Base-by-base conservation (phyloP, 1,140 invertebrate genomes). In the Drosophila jambulina region DNA sequence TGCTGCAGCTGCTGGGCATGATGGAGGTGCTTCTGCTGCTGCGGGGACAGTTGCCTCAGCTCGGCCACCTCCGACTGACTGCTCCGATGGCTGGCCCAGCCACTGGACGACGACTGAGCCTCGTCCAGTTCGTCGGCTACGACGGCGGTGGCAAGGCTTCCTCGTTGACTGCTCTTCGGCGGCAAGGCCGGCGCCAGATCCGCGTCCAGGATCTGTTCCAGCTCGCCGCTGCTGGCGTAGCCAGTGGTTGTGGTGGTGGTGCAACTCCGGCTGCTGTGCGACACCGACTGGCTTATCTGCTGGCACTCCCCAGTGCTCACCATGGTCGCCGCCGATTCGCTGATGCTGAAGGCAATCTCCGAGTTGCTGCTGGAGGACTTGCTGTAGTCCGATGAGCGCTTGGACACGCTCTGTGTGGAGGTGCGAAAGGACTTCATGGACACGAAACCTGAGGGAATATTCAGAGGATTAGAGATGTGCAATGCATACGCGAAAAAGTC, bases 361-460 rank as follows among this genome's bases (percentile, higher is more conserved):
- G 88, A 91, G 45, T 91, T 92, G 76, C 82, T 91, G 74, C 91
- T 92, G 13, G 91, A 90, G 2, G 85, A 92, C 13, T 92, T 92
- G 94, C 86, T 95, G 94, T 95, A 68, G 93, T 95, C 80, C 93
- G 93, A 87, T 8, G 95, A 95, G 62, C 94, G 94, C 53, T 94
- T 94, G 15, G 94, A 94, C 58, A 95, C 95, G 79, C 94, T 95
- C 77, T 95, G 94, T 4, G 94, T 94, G 27, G 94, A 95, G 49
- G 95, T 95, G 75, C 95, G 93, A 76, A 94, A 93, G 25, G 94
- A 95, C 65, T 95, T 95, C 93, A 96, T 95, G 4, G 96, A 96
- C 53, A 96, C 95, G 91, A 97, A 96, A 68, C 96, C 96, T 62
- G 95, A 1, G 9, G 12, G 15, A 19, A 6, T 53, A 53, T 3